Base-by-base conservation (phyloP, 2,888 invertebrate species). In the Eilema sororculum region DNA sequence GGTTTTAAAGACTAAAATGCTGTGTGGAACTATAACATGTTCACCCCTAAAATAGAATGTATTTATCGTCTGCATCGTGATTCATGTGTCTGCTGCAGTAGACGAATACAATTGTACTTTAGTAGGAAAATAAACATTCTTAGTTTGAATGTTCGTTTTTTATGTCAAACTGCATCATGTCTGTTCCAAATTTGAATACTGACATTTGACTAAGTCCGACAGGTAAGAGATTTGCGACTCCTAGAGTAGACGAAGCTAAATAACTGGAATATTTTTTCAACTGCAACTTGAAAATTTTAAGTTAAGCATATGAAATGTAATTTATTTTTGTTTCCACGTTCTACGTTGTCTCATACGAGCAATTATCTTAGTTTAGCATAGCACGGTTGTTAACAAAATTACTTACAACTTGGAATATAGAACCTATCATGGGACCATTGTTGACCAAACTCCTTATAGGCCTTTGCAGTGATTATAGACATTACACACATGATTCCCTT, bases 61-160 rank as follows among this genome's bases (percentile, higher is more conserved):
- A 86, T 90, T 89, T 91, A 86, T 79, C 69, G 85, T 90, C 87
- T 94, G 93, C 93, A 93, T 89, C 88, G 88, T 92, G 91, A 94
- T 93, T 93, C 92, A 93, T 93, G 90, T 90, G 93, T 93, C 92
- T 93, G 87, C 87, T 91, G 88, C 93, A 91, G 89, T 87, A 94
- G 93, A 94, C 93, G 91, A 92, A 95, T 94, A 92, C 89, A 86
- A 93, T 94, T 90, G 88, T 84, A 76, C 76, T 86, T 85, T 82
- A 80, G 77, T 86, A 78, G 81, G 86, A 87, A 83, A 82, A 60
- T 33, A 60, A 80, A 79, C 74, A 82, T 86, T 84, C 89, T 87
- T 87, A 81, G 68, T 81, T 84, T 80, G 82, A 83, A 78, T 59
- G 80, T 73, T 84, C 82, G 79, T 88, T 87, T 89, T 82, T 86